Evolutionary conservation across 1,140 invertebrate genomes (phyloP).

Genomic region (Apis cerana): DNA sequence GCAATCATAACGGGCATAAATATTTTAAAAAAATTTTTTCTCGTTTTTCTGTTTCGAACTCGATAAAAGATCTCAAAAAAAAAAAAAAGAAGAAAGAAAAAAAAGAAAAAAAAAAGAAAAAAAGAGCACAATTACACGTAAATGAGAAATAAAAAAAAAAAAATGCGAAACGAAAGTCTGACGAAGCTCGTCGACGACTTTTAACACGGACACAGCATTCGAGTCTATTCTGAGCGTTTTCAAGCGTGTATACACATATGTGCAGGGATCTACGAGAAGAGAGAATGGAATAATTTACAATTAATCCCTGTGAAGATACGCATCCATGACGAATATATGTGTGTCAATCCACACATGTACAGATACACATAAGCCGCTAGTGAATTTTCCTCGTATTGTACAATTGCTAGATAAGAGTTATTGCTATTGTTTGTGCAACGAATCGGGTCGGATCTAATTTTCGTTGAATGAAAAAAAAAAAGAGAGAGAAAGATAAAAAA

Average conservation of each 20-base stretch:
- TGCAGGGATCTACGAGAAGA: constrained; percentile 6
- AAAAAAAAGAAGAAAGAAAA: too few relatives aligned
- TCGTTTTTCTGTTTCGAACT: not conserved
- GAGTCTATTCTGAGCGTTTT: not conserved
- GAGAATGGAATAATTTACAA: constrained; percentile 43
- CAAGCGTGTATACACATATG: not conserved
- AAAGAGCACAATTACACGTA: not conserved
- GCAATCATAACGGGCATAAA: too few relatives aligned
- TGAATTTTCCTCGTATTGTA: constrained; percentile 29
- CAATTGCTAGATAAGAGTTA: constrained; percentile 33
- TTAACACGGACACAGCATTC: not conserved
- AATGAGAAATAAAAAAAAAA: too few relatives aligned
- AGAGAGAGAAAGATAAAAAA: too few relatives aligned
- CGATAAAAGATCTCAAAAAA: not conserved
- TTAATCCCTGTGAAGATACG: constrained; percentile 32
- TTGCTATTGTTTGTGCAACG: not conserved
- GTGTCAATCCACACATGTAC: not conserved
- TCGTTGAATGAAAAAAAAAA: not conserved
- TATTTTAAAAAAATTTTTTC: too few relatives aligned
- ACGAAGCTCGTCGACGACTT: not conserved
- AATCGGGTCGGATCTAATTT: not conserved
- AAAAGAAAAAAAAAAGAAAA: too few relatives aligned
- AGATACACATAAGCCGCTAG: not conserved
- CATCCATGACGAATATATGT: constrained; percentile 17
- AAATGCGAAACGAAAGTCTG: not conserved